Percentiles rank a stretch among this genome's conserved stretches.
phyloP scores from a whole-genome alignment of 2,888 invertebrate genomes.

The Epinotia ramella region DNA sequence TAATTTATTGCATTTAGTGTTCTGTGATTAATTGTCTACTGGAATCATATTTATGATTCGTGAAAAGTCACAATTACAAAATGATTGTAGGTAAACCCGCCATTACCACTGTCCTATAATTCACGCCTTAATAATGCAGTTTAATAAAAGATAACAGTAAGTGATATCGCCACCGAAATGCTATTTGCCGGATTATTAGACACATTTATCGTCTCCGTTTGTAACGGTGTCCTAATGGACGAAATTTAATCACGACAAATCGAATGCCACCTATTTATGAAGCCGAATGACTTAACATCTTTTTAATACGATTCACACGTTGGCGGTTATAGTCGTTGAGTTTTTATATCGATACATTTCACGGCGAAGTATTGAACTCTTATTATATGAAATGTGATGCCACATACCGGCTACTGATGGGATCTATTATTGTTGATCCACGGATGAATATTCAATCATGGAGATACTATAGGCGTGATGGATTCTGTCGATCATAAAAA shows the following conservation, averaged over 20 bases:
- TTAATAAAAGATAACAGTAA: constrained; percentile 60
- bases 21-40: neutral
- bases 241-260: constrained; percentile 85
- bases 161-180: constrained; percentile 69
- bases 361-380: constrained; percentile 83
- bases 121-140: constrained; percentile 43
- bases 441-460: constrained; percentile 84
- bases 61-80: neutral
- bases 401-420: constrained; percentile 82
- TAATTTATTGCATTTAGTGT: too few species aligned
- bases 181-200: constrained; percentile 77
- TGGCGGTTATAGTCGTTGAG: constrained; percentile 84
- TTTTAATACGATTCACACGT: constrained; percentile 86
- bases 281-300: constrained; percentile 83
- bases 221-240: constrained; percentile 82
- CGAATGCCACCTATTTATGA: constrained; percentile 85
- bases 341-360: constrained; percentile 84
- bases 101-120: constrained; percentile 15
- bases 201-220: constrained; percentile 67
- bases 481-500: constrained; percentile 67
- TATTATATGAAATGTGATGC: constrained; percentile 84
- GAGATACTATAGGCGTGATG: constrained; percentile 71
- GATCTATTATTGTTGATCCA: constrained; percentile 84
- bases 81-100: neutral
- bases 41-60: neutral